Evolutionary conservation across 2,888 invertebrate species (phyloP).

Genomic region (Azorinus chamasolen): DNA sequence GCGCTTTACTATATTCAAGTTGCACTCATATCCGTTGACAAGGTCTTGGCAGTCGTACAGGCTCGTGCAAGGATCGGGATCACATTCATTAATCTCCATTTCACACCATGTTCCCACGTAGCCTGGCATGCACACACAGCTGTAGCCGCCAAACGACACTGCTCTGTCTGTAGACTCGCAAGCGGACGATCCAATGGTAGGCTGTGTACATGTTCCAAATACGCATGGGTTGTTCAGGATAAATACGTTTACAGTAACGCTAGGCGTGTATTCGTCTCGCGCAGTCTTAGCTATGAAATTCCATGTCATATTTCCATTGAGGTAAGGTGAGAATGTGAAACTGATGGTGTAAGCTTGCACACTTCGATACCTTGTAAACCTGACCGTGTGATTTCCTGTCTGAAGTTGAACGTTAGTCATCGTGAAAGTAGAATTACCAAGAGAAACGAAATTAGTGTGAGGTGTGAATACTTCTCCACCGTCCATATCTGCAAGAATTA

Average conservation of each 20-base stretch:
- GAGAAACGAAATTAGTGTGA: conserved; percentile 9
- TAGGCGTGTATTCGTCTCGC: conserved; percentile 34
- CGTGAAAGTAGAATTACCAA: conserved; percentile 41
- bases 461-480: conserved; percentile 36
- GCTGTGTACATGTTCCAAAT: conserved; percentile 57
- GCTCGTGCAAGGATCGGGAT: conserved; percentile 49
- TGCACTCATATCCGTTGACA: conserved; percentile 58
- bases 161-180: conserved; percentile 56
- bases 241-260: conserved; percentile 41
- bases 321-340: conserved; percentile 21
- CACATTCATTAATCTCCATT: conserved; percentile 64
- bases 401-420: conserved; percentile 1
- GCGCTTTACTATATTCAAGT: conserved; percentile 60
- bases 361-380: conserved; percentile 22
- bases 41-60: conserved; percentile 66
- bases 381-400: conserved; percentile 7
- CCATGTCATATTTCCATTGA: conserved; percentile 46
- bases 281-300: conserved; percentile 43
- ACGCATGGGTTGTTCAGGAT: conserved; percentile 54
- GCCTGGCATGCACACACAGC: conserved; percentile 63
- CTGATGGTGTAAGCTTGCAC: conserved; percentile 35
- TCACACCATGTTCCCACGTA: conserved; percentile 66
- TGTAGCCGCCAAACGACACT: conserved; percentile 49
- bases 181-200: neutral
- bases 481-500: conserved; percentile 50